A percentile compares a stretch with the other conserved stretches of the same genome.
phyloP scores from a whole-genome alignment of 2,113 vertebrate species.

The Sisor rabdophorus region DNA sequence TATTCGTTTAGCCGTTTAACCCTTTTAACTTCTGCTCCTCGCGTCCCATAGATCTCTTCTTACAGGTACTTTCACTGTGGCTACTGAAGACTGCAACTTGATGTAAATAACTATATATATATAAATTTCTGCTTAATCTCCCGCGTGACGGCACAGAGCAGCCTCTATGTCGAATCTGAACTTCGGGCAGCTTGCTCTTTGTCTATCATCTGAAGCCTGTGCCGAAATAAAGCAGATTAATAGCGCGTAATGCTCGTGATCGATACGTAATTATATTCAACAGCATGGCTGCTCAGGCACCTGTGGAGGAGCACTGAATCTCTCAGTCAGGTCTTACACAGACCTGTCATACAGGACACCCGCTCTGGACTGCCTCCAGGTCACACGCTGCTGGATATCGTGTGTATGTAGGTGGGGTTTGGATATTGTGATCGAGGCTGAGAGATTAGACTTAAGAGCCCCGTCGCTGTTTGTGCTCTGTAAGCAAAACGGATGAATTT shows the following conservation, averaged over 20 bases:
- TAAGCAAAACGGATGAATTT: conserved; percentile 10
- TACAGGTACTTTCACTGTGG: background rate
- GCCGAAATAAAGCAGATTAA: conserved; percentile 52
- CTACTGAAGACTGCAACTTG: background rate
- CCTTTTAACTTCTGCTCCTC: background rate
- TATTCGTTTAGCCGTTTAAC: background rate
- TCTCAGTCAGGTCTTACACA: conserved; percentile 11
- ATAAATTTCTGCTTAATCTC: conserved; percentile 45
- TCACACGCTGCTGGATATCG: background rate
- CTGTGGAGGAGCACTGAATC: conserved; percentile 39
- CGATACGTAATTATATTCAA: conserved; percentile 59
- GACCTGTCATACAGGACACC: conserved; percentile 13
- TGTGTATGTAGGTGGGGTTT: conserved; percentile 12
- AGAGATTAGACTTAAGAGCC: background rate
- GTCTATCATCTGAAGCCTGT: conserved; percentile 37
- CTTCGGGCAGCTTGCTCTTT: conserved; percentile 38
- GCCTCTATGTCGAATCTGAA: conserved; percentile 30
- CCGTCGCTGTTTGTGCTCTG: conserved; percentile 7
- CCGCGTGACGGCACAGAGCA: conserved; percentile 38
- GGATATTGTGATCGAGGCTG: conserved; percentile 21
- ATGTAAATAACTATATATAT: too few relatives aligned
- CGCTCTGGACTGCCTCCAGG: conserved; percentile 14
- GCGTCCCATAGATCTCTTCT: background rate
- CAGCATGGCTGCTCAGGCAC: conserved; percentile 43
- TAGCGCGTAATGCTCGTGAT: conserved; percentile 51